These are phyloP conservation scores for Pelobates fuscus DNA, from an alignment of 2,113 vertebrate species.

Conservation along the genomic window DNA sequence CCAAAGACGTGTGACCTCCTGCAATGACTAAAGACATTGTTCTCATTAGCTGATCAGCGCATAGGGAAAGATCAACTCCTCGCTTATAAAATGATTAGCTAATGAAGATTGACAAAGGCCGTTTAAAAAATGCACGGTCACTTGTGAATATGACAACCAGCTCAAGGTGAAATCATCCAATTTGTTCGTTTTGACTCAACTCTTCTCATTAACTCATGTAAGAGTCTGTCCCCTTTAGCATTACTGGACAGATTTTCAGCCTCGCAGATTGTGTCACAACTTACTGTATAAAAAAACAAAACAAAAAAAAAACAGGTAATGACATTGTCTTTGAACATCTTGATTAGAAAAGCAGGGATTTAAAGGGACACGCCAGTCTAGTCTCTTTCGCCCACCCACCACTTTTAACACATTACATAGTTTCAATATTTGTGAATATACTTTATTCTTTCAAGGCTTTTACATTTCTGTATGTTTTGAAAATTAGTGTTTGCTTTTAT, in stretches of 20 bases:
- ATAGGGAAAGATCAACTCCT: constrained; percentile 50
- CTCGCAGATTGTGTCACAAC: too few species aligned
- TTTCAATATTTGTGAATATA: too few species aligned
- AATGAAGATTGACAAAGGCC: constrained; percentile 58
- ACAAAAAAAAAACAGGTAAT: too few species aligned
- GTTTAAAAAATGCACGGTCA: constrained; percentile 45
- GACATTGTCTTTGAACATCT: too few species aligned
- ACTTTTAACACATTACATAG: too few species aligned
- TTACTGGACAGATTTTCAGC: constrained; percentile 13
- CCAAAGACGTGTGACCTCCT: constrained; percentile 59
- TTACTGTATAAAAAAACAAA: too few species aligned
- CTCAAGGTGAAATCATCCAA: constrained; percentile 44
- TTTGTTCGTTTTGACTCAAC: constrained; percentile 40
- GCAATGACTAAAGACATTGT: constrained; percentile 46
- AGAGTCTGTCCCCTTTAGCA: constrained; percentile 32
- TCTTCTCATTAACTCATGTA: constrained; percentile 39
- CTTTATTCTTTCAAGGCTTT: too few species aligned
- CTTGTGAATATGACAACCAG: constrained; percentile 49
- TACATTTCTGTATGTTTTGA: too few species aligned
- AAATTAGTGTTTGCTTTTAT: too few species aligned
- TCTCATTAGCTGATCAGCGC: constrained; percentile 59
- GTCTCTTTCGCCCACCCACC: too few species aligned
- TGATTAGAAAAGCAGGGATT: too few species aligned
- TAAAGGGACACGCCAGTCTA: too few species aligned
- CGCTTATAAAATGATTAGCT: constrained; percentile 51